These are phyloP conservation scores for Lithodes maja DNA, from an alignment of 2,888 invertebrate species.

Conservation along the genomic window DNA sequence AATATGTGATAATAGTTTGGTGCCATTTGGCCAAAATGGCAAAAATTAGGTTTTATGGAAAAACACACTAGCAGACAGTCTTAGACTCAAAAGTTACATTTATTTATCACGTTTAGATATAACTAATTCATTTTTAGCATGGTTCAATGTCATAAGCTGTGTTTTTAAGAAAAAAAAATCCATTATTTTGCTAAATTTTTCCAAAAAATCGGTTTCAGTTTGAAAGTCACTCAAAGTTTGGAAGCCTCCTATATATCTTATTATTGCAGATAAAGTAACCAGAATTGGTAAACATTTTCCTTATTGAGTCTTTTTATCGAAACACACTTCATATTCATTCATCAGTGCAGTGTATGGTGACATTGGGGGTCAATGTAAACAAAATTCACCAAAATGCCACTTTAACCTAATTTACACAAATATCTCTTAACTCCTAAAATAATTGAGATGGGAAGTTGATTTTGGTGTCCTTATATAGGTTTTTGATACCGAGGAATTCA, in stretches of 20 bases:
- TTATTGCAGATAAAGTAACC: background rate
- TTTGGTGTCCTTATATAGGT: too few species aligned
- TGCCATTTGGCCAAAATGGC: background rate
- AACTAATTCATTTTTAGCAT: background rate
- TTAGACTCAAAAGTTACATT: background rate
- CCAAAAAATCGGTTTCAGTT: too few species aligned
- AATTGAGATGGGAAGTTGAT: background rate
- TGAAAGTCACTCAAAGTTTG: background rate
- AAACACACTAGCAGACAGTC: background rate
- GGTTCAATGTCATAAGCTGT: background rate
- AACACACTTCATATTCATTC: too few species aligned
- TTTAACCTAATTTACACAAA: background rate
- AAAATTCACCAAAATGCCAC: background rate
- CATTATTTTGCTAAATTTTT: too few species aligned
- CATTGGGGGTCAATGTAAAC: too few species aligned
- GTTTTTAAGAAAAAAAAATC: background rate
- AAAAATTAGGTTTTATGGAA: background rate
- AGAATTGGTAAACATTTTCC: too few species aligned
- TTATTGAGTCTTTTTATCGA: too few species aligned
- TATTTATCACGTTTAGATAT: background rate
- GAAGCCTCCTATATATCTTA: background rate
- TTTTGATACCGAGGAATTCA: background rate
- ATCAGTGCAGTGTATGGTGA: too few species aligned
- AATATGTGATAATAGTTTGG: slow-evolving; percentile 4
- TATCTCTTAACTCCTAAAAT: background rate